phyloP scores from a whole-genome alignment of 2,888 invertebrate genomes.

The Hololepta plana region DNA sequence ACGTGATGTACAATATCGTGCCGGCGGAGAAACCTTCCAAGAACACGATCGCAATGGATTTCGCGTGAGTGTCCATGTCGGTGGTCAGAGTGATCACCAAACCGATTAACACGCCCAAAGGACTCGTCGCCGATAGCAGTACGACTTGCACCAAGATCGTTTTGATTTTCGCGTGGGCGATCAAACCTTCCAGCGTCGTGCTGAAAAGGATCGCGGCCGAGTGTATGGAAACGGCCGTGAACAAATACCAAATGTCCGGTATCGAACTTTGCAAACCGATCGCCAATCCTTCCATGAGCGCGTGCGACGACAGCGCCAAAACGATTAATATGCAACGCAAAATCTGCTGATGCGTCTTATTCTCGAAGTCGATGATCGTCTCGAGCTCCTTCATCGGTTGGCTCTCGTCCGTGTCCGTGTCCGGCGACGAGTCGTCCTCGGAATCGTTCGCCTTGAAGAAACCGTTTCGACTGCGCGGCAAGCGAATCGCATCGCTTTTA shows the following conservation, averaged over 20 bases:
- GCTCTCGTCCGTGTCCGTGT: conserved; percentile 4
- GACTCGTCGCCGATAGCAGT: conserved; percentile 29
- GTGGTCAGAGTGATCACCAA: conserved; percentile 25
- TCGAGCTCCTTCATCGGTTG: conserved; percentile 15
- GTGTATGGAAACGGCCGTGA: conserved; percentile 32
- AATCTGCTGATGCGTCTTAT: conserved; percentile 20
- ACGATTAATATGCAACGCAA: conserved; percentile 27
- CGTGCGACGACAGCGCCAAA: conserved; percentile 33
- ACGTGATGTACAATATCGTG: conserved; percentile 32
- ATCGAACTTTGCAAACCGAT: conserved; percentile 29
- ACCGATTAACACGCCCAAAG: conserved; percentile 30
- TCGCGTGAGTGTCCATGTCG: conserved; percentile 20
- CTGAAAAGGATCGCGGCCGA: conserved; percentile 34
- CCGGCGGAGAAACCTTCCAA: conserved; percentile 32
- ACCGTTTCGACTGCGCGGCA: too few relatives aligned
- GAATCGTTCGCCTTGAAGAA: conserved; percentile 5
- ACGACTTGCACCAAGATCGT: conserved; percentile 27
- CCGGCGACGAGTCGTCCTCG: conserved; percentile 6
- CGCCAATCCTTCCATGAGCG: conserved; percentile 34
- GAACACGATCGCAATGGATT: conserved; percentile 24
- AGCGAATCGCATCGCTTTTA: conserved; percentile 1
- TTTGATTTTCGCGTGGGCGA: conserved; percentile 24
- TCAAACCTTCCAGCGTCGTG: conserved; percentile 32
- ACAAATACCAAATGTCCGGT: conserved; percentile 32
- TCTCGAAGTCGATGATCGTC: conserved; percentile 11